Conservation (phyloP, 2,888 invertebrate genomes). For the Meganola albula region DNA sequence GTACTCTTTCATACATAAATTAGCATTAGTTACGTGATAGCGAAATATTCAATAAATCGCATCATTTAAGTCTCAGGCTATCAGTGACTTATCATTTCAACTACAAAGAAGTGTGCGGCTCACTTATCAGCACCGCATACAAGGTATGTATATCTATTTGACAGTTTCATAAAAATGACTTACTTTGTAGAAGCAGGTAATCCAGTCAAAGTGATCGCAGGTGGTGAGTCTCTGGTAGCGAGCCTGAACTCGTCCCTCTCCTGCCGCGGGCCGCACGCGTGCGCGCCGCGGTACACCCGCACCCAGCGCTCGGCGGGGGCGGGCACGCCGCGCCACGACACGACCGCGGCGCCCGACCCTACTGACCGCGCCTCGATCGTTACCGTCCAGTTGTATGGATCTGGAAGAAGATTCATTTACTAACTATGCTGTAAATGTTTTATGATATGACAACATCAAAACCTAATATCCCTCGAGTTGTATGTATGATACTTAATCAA, state of each 20-base stretch:
- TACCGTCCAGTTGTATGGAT: constrained; percentile 91
- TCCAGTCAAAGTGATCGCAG: constrained; percentile 50
- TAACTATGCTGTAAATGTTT: not conserved
- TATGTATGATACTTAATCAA: too few species aligned
- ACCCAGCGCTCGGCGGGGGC: constrained; percentile 94
- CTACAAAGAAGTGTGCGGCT: too few species aligned
- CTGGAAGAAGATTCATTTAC: constrained; percentile 44
- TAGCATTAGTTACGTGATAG: too few species aligned
- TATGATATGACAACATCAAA: too few species aligned
- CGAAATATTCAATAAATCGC: too few species aligned
- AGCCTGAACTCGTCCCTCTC: constrained; percentile 65
- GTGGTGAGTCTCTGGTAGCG: constrained; percentile 56
- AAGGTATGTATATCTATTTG: too few species aligned
- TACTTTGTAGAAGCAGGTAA: constrained; percentile 80
- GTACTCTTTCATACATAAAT: too few species aligned
- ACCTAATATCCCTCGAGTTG: too few species aligned
- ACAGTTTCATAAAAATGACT: too few species aligned
- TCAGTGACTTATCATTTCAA: too few species aligned
- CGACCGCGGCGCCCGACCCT: constrained; percentile 86
- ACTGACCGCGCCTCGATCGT: constrained; percentile 85
- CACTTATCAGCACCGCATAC: too few species aligned
- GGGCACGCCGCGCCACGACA: constrained; percentile 91
- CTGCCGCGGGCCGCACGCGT: constrained; percentile 55
- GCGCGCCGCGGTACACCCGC: constrained; percentile 90
- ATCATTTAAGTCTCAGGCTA: too few species aligned